Evolutionary conservation across 2,888 invertebrate species (phyloP).

Genomic region (Melangyna quadrimaculata): DNA sequence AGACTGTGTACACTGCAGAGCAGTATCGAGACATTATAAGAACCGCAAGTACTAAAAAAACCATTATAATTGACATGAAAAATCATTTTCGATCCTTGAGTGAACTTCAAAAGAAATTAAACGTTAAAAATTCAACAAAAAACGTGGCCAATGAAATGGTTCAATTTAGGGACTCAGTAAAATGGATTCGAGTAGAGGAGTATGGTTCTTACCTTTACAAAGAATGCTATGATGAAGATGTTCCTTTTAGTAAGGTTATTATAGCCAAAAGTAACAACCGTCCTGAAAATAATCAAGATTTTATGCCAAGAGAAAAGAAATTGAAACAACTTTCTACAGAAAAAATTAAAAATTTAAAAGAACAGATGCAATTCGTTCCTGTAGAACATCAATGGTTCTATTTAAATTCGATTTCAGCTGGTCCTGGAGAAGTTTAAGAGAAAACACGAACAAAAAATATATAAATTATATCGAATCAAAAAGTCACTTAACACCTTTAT

Average conservation of each 20-base stretch:
- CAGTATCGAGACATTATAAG: background rate
- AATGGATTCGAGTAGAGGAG: background rate
- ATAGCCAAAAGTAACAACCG: background rate
- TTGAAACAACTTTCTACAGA: background rate
- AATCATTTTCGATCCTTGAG: background rate
- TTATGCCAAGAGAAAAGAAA: background rate
- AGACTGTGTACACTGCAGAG: background rate
- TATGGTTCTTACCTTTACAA: background rate
- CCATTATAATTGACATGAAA: background rate
- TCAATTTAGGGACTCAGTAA: background rate
- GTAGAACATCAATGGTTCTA: too few species aligned
- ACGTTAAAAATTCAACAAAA: background rate
- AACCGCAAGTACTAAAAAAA: background rate
- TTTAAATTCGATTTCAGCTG: too few species aligned
- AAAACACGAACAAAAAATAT: background rate
- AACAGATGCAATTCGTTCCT: background rate
- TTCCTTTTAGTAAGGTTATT: background rate
- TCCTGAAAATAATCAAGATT: background rate
- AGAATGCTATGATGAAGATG: background rate
- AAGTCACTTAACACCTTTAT: background rate
- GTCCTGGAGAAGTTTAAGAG: background rate
- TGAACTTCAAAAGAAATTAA: background rate
- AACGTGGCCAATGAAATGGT: background rate
- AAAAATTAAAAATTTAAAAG: background rate
- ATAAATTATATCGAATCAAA: background rate